Evolutionary conservation across 2,113 vertebrate genomes (phyloP), one percentile per base, ranked within the genome.

Genomic region (Aramus guarauna): DNA sequence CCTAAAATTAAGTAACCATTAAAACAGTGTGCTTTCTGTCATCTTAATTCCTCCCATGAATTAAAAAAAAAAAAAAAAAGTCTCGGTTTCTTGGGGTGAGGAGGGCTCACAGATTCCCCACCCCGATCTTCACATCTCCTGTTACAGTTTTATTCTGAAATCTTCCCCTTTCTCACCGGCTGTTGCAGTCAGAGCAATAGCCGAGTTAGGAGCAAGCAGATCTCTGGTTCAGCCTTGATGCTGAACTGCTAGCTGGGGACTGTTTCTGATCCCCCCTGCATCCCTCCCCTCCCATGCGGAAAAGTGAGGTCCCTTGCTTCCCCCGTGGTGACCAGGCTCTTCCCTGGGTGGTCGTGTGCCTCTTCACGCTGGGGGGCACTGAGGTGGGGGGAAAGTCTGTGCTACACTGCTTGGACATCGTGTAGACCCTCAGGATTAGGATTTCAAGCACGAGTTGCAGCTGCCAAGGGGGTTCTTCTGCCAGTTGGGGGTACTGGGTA

Each of bases 401-500:
- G 1, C 18, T 26, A 6, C 8, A 1, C 18, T 78, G n/a, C 23
- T 43, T 12, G 27, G 75, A 27, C 15, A 30, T 69, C 2, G 1
- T 78, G 30, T 30, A 22, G 60, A 43, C 20, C 19, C 12, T 29
- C 9, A 20, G 56, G 63, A 85, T 88, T 69, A 20, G 52, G 63
- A 83, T 85, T 69, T 83, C 63, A 52, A 23, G 41, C 23, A n/a
- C 0, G 2, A 69, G 29, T 9, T 63, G 47, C 15, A 63, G 26
- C 37, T 77, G 9, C 30, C 1, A 0, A 34, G 17, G 17, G 22
- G 3, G 39, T 73, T 73, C 63, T 88, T 76, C 55, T 52, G 29
- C 36, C 3, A 3, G 4, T 8, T 0, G 0, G 22, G 15, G 21
- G 9, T 45, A 5, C 1, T 0, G 9, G 12, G 24, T 18, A n/a